Evolutionary conservation across 2,113 vertebrate genomes (phyloP).

Genomic region (Urocynchramus pylzowi): DNA sequence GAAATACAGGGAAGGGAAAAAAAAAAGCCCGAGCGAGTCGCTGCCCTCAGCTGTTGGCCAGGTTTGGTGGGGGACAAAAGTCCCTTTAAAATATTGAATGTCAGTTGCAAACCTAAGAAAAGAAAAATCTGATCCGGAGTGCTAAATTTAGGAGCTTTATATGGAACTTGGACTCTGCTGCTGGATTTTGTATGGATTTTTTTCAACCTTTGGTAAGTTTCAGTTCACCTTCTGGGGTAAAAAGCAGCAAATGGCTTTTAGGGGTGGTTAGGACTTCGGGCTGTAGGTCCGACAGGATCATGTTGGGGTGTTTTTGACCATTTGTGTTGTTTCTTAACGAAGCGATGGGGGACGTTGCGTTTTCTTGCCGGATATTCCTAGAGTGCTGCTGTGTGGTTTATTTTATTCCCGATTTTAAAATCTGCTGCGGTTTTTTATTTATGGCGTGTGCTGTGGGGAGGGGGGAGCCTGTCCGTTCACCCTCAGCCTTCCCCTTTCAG

Average conservation of each 20-base stretch:
- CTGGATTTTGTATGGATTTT: constrained; percentile 72
- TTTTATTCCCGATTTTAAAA: neutral
- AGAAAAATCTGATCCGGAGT: constrained; percentile 46
- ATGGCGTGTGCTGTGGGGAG: neutral
- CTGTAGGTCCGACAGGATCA: neutral
- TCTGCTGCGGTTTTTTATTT: neutral
- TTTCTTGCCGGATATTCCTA: neutral
- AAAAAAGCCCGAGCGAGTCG: neutral
- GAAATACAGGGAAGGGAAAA: neutral
- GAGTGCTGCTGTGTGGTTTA: constrained; percentile 3
- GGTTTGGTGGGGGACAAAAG: constrained; percentile 55
- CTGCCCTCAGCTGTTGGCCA: constrained; percentile 40
- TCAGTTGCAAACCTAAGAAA: constrained; percentile 49
- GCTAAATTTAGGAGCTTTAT: constrained; percentile 66
- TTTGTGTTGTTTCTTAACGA: neutral
- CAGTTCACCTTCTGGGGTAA: constrained; percentile 33
- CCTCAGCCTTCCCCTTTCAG: constrained; percentile 50
- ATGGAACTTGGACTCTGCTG: constrained; percentile 60
- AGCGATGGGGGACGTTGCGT: neutral
- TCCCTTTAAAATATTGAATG: constrained; percentile 64
- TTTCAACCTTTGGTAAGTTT: constrained; percentile 67
- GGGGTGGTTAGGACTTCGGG: neutral
- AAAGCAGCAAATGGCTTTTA: neutral
- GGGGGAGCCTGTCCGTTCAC: constrained; percentile 6
- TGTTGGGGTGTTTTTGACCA: neutral